Percentiles rank a stretch among this genome's conserved stretches.
phyloP scores from a whole-genome alignment of 2,797 vertebrate genomes.

The Sebastes diaconus region DNA sequence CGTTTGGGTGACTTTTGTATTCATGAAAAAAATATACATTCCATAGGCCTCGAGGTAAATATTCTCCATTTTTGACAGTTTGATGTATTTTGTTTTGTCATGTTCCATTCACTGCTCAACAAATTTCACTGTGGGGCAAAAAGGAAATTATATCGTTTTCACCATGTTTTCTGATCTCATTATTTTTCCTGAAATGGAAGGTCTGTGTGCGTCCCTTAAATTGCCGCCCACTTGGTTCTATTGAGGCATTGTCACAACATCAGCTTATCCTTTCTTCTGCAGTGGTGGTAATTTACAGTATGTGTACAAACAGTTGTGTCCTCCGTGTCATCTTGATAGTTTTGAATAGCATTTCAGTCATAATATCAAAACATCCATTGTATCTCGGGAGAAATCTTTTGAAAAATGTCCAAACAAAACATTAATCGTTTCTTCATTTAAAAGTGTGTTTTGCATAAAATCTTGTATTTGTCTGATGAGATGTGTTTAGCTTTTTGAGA shows the following conservation, averaged over 20 bases:
- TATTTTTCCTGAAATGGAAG: background rate
- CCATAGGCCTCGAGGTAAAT: slow-evolving; percentile 10
- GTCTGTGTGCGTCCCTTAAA: background rate
- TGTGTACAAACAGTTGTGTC: background rate
- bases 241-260: background rate
- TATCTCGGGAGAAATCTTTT: background rate
- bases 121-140: background rate
- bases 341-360: background rate
- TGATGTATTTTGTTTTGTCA: background rate
- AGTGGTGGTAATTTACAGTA: background rate
- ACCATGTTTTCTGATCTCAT: background rate
- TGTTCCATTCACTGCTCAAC: background rate
- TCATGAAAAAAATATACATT: slow-evolving; percentile 14
- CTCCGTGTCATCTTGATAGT: background rate
- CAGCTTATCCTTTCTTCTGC: background rate
- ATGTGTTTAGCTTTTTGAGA: slow-evolving; percentile 10
- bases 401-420: background rate
- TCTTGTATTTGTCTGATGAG: background rate
- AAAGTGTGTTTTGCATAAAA: slow-evolving; percentile 1
- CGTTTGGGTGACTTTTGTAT: background rate
- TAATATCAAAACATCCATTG: background rate
- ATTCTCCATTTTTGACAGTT: slow-evolving; percentile 6
- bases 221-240: background rate
- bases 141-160: background rate
- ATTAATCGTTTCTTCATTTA: background rate